A percentile compares a stretch with the other conserved stretches of the same genome.
Conservation (phyloP, 92 coral and sea anemone species). For the Diadumene lineata region DNA sequence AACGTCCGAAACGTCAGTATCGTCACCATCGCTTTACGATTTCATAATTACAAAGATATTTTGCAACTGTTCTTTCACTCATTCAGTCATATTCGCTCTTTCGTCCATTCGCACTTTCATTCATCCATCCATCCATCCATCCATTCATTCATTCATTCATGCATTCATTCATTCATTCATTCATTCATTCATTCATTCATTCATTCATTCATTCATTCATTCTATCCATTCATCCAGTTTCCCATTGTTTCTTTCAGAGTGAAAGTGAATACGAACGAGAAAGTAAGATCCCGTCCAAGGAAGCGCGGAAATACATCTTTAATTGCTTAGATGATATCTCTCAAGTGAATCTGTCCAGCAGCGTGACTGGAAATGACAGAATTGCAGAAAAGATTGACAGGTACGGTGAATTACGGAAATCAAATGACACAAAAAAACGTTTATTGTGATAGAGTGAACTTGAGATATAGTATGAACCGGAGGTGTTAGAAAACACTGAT, state of each 20-base stretch:
- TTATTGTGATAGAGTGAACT: not conserved
- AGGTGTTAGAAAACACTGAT: too few relatives aligned
- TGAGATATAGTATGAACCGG: not conserved
- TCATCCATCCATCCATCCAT: not conserved
- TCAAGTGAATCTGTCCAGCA: conserved; percentile 84
- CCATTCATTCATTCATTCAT: not conserved
- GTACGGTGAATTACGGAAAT: conserved; percentile 21
- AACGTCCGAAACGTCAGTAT: too few relatives aligned
- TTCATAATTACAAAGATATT: not conserved
- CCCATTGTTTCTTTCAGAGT: conserved; percentile 44
- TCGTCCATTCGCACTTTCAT: not conserved
- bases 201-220: not conserved
- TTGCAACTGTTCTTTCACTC: not conserved
- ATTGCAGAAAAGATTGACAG: conserved; percentile 96
- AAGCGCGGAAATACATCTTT: conserved; percentile 95
- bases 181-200: not conserved
- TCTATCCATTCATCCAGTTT: conserved; percentile 1
- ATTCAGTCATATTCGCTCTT: not conserved
- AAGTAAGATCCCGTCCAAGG: conserved; percentile 90
- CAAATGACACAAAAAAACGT: not conserved
- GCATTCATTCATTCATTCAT: not conserved
- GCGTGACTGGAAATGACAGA: conserved; percentile 77
- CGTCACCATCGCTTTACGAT: too few relatives aligned
- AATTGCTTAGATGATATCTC: conserved; percentile 87
- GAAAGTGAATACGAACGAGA: conserved; percentile 86